phyloP scores from a whole-genome alignment of 2,797 vertebrate genomes.

The Toxotes lorentzi region DNA sequence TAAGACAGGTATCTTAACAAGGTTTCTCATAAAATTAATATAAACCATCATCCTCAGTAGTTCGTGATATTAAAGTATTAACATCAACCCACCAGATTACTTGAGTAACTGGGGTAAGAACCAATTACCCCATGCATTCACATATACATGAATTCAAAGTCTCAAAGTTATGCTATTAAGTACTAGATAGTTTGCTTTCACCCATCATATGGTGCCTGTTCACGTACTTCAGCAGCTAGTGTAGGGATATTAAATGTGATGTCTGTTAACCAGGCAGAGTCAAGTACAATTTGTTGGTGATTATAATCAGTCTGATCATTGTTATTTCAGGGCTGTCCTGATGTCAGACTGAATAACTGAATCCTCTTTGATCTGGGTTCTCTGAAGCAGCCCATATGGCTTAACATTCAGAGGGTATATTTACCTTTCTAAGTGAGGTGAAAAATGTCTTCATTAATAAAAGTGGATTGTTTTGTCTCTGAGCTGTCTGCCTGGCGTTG shows the following conservation, averaged over 20 bases:
- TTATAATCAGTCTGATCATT: constrained; percentile 35
- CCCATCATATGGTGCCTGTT: neutral
- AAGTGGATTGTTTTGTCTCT: constrained; percentile 65
- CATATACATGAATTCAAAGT: neutral
- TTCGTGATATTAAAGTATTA: neutral
- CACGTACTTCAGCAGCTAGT: neutral
- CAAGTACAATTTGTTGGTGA: constrained; percentile 30
- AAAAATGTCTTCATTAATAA: constrained; percentile 72
- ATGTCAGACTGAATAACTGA: constrained; percentile 53
- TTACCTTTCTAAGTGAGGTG: constrained; percentile 68
- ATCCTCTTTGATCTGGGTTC: constrained; percentile 49
- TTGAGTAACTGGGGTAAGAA: neutral
- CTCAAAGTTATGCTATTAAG: neutral
- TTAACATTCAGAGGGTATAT: constrained; percentile 54
- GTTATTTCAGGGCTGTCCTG: constrained; percentile 56
- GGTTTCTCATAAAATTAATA: neutral
- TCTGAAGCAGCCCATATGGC: constrained; percentile 61
- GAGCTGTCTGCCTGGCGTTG: constrained; percentile 46
- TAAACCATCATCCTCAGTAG: neutral
- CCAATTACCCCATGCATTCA: neutral
- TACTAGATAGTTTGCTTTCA: neutral
- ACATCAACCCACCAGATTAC: neutral
- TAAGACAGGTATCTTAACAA: neutral
- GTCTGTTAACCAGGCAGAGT: constrained; percentile 36
- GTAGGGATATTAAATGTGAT: neutral